Conservation (phyloP, 2,888 invertebrate species). For the Amblyteles armatorius region DNA sequence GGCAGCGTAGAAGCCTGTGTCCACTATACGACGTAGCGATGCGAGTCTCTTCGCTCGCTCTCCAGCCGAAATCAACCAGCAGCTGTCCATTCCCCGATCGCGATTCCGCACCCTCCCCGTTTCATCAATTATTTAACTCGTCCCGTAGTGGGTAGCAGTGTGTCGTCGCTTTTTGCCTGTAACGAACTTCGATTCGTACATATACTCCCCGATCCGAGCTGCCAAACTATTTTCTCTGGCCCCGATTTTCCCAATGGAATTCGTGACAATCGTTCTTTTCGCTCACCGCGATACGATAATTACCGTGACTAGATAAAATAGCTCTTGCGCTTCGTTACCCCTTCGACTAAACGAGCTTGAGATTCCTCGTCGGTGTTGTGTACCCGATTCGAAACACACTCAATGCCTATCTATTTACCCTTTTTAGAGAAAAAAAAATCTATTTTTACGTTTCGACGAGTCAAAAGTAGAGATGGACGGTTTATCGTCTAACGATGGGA, state of each 20-base stretch:
- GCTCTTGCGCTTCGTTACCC: background rate
- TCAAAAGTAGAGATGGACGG: background rate
- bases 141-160: conserved; percentile 58
- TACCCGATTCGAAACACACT: background rate
- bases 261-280: conserved; percentile 23
- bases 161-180: conserved; percentile 43
- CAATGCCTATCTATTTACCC: background rate
- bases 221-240: conserved; percentile 46
- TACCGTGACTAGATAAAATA: conserved; percentile 8
- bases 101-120: conserved; percentile 62
- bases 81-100: conserved; percentile 72
- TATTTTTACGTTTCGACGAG: background rate
- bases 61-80: conserved; percentile 58
- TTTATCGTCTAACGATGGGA: background rate
- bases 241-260: conserved; percentile 18
- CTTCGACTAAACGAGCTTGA: background rate
- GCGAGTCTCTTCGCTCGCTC: conserved; percentile 42
- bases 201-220: conserved; percentile 7
- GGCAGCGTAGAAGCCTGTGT: background rate
- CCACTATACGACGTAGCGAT: conserved; percentile 27
- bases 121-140: conserved; percentile 69
- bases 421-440: background rate
- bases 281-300: conserved; percentile 29
- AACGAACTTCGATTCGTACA: conserved; percentile 45
- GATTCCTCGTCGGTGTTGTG: background rate